These are phyloP conservation scores for Carduelis carduelis DNA, from an alignment of 2,797 vertebrate species.

Conservation along the genomic window DNA sequence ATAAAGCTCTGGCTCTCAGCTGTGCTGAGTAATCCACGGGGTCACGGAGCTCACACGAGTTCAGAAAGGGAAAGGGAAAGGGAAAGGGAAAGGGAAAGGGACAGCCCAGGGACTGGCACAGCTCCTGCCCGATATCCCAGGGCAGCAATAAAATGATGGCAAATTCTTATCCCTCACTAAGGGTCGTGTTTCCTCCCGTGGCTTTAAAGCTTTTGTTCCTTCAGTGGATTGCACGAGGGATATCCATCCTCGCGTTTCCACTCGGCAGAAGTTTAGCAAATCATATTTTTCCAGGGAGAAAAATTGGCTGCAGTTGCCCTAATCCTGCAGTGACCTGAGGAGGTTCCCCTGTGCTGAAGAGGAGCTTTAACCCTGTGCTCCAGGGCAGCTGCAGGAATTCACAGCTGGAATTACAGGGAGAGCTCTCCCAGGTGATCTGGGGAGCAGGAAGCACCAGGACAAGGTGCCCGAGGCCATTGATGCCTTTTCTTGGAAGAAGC, in stretches of 20 bases:
- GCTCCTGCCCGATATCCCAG: not conserved
- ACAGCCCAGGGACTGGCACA: not conserved
- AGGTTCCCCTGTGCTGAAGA: not conserved
- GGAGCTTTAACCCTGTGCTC: not conserved
- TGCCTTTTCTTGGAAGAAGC: not conserved
- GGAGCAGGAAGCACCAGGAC: not conserved
- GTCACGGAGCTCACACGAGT: not conserved
- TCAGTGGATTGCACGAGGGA: not conserved
- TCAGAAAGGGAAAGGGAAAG: not conserved
- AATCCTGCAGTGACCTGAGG: not conserved
- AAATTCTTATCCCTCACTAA: not conserved
- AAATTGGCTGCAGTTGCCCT: not conserved
- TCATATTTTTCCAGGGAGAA: not conserved
- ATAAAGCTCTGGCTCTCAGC: not conserved
- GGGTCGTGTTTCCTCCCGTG: not conserved
- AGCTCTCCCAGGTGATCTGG: not conserved
- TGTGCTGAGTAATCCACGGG: not conserved
- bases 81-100: not conserved
- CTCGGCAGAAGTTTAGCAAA: not conserved
- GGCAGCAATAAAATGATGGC: not conserved
- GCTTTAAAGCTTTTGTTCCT: not conserved
- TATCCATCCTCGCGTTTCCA: not conserved
- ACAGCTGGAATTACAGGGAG: fast-evolving
- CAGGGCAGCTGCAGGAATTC: not conserved
- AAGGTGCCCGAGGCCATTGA: not conserved